Percentiles rank a stretch among this genome's conserved stretches.
phyloP scores from a whole-genome alignment of 2,888 invertebrate species.

The Cyclophora punctaria region DNA sequence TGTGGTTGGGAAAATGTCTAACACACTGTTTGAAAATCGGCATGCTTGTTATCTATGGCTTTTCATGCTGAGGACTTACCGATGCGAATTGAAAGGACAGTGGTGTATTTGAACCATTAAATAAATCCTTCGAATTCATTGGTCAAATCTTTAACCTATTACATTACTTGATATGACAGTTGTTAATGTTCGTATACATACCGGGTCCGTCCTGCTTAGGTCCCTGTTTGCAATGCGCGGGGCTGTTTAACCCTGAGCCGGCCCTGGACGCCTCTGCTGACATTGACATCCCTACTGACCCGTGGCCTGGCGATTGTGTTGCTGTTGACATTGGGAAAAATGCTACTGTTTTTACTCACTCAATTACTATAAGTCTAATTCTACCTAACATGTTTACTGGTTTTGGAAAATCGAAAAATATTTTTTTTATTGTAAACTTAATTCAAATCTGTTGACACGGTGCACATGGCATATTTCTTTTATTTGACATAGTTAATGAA shows the following conservation, averaged over 20 bases:
- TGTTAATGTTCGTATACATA: slow-evolving; percentile 15
- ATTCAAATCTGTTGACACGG: too few species aligned
- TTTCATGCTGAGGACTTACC: slow-evolving; percentile 48
- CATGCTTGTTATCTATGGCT: slow-evolving; percentile 70
- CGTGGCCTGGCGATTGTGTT: slow-evolving; percentile 61
- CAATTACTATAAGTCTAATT: too few species aligned
- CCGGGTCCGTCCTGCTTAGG: slow-evolving; percentile 67
- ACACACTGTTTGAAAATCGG: slow-evolving; percentile 44
- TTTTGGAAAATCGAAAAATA: too few species aligned
- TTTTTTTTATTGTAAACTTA: too few species aligned
- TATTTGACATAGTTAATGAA: too few species aligned
- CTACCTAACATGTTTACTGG: background rate
- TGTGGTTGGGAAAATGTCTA: slow-evolving; percentile 76
- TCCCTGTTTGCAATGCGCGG: slow-evolving; percentile 62
- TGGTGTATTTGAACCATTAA: slow-evolving; percentile 13
- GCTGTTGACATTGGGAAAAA: slow-evolving; percentile 27
- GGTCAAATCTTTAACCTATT: slow-evolving; percentile 13
- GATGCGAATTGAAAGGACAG: slow-evolving; percentile 7
- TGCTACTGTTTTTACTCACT: background rate
- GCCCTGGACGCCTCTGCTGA: slow-evolving; percentile 68
- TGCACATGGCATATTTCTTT: too few species aligned
- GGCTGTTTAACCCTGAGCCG: slow-evolving; percentile 63
- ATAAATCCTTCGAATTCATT: slow-evolving; percentile 26
- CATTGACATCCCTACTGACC: slow-evolving; percentile 63
- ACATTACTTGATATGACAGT: too few species aligned